Percentiles rank a stretch among this genome's conserved stretches.
Evolutionary conservation across 2,113 vertebrate genomes (phyloP).

Genomic region (Bombycilla garrulus): DNA sequence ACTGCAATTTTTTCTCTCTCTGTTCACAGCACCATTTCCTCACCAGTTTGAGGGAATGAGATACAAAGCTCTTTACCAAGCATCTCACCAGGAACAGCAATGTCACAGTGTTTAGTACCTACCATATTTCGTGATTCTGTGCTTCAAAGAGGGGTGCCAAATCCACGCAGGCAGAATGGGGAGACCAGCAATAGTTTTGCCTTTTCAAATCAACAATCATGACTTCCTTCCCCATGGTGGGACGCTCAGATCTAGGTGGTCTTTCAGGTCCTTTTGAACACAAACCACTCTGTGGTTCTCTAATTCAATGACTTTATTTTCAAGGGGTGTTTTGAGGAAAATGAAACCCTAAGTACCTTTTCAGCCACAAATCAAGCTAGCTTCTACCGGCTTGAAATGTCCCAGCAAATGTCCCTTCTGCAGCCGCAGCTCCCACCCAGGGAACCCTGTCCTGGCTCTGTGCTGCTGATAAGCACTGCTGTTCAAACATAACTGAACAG

Average conservation of each 20-base stretch:
- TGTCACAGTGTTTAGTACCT: accelerated
- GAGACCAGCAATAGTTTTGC: neutral
- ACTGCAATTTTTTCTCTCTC: neutral
- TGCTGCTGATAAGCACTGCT: neutral
- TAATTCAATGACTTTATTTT: neutral
- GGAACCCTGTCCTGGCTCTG: neutral
- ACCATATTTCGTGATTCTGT: neutral
- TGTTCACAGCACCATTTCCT: neutral
- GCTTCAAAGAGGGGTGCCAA: neutral
- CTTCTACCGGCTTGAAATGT: neutral
- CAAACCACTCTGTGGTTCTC: neutral
- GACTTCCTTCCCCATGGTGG: neutral
- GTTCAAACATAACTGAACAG: neutral
- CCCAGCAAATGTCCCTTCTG: neutral
- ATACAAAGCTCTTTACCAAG: neutral
- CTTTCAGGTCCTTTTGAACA: neutral
- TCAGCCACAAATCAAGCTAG: neutral
- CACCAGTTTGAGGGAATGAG: neutral
- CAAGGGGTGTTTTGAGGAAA: neutral
- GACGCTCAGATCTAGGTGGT: neutral
- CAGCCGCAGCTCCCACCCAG: accelerated
- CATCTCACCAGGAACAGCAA: too few relatives aligned
- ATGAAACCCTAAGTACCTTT: neutral
- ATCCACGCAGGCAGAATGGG: neutral
- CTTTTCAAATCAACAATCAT: neutral